Conservation (phyloP, 2,888 invertebrate species). For the Coleophora flavipennella region DNA sequence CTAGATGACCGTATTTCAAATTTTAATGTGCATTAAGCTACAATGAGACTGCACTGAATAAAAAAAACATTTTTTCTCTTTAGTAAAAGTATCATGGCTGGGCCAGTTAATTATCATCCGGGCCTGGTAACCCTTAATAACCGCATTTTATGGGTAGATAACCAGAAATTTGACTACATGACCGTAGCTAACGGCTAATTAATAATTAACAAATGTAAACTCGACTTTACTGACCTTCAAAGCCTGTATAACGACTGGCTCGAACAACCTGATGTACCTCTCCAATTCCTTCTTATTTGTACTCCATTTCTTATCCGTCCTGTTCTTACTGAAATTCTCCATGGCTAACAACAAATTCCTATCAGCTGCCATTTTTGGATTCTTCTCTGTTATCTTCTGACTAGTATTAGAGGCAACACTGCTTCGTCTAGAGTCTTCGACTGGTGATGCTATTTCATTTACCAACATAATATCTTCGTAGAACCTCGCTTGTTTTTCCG, state of each 20-base stretch:
- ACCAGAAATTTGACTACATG: too few species aligned
- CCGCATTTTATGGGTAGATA: too few species aligned
- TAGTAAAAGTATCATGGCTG: too few species aligned
- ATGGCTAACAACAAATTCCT: constrained; percentile 48
- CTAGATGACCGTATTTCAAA: too few species aligned
- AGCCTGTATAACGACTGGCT: constrained; percentile 95
- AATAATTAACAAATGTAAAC: too few species aligned
- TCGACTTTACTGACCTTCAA: constrained; percentile 79
- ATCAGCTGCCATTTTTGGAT: constrained; percentile 47
- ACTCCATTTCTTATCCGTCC: constrained; percentile 60
- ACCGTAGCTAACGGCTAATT: too few species aligned
- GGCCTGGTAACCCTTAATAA: too few species aligned
- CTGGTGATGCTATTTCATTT: constrained; percentile 23
- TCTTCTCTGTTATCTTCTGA: constrained; percentile 44
- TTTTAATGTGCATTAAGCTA: too few species aligned
- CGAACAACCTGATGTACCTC: constrained; percentile 92
- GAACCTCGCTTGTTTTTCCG: constrained; percentile 25
- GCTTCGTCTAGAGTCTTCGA: constrained; percentile 35
- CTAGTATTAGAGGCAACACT: constrained; percentile 45
- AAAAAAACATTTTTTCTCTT: too few species aligned
- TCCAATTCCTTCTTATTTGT: constrained; percentile 71
- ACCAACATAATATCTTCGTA: constrained; percentile 47
- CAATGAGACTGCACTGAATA: too few species aligned
- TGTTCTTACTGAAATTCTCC: constrained; percentile 61
- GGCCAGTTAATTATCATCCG: too few species aligned